phyloP scores from a whole-genome alignment of 2,888 invertebrate species.

The Rotaria magnacalcarata region DNA sequence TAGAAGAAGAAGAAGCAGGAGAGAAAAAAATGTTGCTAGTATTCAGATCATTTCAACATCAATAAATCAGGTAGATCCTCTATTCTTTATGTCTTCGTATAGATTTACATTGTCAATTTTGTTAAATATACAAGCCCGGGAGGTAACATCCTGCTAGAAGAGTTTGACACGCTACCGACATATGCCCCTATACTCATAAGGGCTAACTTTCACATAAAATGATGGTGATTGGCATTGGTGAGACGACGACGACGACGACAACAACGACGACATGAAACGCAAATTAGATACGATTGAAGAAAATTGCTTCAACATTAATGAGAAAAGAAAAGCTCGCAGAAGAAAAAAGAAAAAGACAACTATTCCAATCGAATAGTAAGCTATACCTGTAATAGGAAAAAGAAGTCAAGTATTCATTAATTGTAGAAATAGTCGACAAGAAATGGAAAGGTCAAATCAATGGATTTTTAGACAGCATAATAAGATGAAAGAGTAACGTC shows the following conservation, averaged over 20 bases:
- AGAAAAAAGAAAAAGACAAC: background rate
- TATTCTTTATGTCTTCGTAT: background rate
- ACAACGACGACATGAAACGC: background rate
- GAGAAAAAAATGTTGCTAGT: background rate
- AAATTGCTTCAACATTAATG: conserved; percentile 12
- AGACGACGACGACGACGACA: background rate
- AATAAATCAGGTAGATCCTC: conserved; percentile 33
- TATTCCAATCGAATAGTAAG: background rate
- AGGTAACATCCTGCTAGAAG: conserved; percentile 13
- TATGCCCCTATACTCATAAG: background rate
- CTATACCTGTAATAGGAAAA: conserved; percentile 3
- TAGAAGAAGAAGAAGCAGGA: background rate
- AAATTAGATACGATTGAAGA: conserved; percentile 18
- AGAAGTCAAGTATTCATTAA: background rate
- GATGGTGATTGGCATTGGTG: conserved; percentile 12
- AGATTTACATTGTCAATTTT: conserved; percentile 10
- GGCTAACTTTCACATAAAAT: conserved; percentile 12
- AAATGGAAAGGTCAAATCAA: conserved; percentile 1
- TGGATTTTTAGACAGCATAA: conserved; percentile 18
- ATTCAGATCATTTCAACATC: background rate
- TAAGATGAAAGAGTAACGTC: background rate
- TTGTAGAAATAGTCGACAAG: background rate
- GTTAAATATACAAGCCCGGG: conserved; percentile 14
- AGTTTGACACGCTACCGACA: background rate
- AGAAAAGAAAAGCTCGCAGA: background rate